phyloP scores from a whole-genome alignment of 1,140 invertebrate genomes.

The Scaptomyza graminum region DNA sequence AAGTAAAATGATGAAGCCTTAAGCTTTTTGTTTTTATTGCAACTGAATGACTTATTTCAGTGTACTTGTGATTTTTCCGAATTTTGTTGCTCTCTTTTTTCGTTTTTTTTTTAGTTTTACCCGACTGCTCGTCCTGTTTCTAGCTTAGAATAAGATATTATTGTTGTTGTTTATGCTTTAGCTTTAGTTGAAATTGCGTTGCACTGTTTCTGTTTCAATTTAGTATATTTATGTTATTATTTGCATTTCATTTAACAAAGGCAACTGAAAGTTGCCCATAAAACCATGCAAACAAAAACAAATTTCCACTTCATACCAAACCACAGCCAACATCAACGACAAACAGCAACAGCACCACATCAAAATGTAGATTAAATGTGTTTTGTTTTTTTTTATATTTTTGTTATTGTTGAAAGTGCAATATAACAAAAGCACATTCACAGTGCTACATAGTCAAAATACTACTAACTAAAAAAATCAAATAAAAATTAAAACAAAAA shows the following conservation, averaged over 20 bases:
- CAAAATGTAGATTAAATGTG: constrained; percentile 5
- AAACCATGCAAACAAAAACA: constrained; percentile 20
- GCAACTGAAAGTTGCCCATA: constrained; percentile 66
- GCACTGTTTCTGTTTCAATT: constrained; percentile 40
- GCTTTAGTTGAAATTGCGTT: constrained; percentile 50
- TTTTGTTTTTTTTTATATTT: constrained; percentile 10
- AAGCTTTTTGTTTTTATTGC: no score
- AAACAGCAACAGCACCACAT: constrained; percentile 8
- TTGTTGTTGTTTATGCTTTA: constrained; percentile 59
- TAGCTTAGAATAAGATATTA: constrained; percentile 57
- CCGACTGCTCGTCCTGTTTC: constrained; percentile 34
- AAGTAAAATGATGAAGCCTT: no score
- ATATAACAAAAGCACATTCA: constrained; percentile 19
- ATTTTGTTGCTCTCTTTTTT: background rate
- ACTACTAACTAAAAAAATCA: constrained; percentile 6
- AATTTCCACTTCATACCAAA: constrained; percentile 9
- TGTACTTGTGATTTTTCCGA: background rate
- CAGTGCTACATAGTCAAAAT: constrained; percentile 6
- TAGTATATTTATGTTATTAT: constrained; percentile 34
- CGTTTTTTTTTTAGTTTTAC: background rate
- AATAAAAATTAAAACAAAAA: constrained; percentile 46
- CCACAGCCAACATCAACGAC: constrained; percentile 9
- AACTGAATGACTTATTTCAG: background rate
- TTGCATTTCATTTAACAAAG: constrained; percentile 51
- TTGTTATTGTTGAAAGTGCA: constrained; percentile 36